A percentile compares a stretch with the other conserved stretches of the same genome.
Conservation (phyloP, 2,888 invertebrate genomes). For the Mesorhabditis sp. region DNA sequence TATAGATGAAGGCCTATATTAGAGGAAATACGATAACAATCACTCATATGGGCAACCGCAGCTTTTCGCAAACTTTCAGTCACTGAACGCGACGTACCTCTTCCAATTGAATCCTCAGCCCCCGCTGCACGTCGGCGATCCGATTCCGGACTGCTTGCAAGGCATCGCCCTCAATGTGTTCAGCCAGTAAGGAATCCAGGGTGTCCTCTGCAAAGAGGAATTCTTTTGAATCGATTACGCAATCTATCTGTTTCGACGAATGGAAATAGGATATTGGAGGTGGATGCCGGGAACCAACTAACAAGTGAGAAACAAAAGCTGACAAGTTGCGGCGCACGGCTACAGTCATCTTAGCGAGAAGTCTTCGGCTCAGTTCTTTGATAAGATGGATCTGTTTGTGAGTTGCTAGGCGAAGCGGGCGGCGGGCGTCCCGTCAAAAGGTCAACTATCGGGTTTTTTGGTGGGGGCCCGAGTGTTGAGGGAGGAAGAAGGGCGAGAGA, state of each 20-base stretch:
- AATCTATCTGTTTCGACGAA: not conserved
- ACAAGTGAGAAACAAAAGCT: not conserved
- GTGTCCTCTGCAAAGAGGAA: not conserved
- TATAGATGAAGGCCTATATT: not conserved
- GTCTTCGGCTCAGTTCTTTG: not conserved
- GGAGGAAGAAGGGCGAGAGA: too few species aligned
- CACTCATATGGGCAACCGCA: not conserved
- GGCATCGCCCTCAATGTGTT: not conserved
- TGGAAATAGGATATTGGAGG: too few species aligned
- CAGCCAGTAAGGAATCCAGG: not conserved
- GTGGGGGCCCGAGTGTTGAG: not conserved
- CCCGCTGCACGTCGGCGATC: not conserved
- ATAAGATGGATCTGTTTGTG: not conserved
- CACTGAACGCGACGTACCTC: not conserved
- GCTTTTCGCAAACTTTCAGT: not conserved
- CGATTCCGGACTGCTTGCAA: not conserved
- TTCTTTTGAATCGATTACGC: not conserved
- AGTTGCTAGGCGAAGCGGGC: not conserved
- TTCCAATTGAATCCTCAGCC: not conserved
- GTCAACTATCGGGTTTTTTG: conserved; percentile 2
- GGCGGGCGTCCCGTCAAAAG: not conserved
- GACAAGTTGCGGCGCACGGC: not conserved
- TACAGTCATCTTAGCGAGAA: not conserved
- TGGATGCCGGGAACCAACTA: too few species aligned
- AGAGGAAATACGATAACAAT: not conserved